Base-by-base conservation (phyloP, 2,888 invertebrate species). In the Osmoderma eremita region DNA sequence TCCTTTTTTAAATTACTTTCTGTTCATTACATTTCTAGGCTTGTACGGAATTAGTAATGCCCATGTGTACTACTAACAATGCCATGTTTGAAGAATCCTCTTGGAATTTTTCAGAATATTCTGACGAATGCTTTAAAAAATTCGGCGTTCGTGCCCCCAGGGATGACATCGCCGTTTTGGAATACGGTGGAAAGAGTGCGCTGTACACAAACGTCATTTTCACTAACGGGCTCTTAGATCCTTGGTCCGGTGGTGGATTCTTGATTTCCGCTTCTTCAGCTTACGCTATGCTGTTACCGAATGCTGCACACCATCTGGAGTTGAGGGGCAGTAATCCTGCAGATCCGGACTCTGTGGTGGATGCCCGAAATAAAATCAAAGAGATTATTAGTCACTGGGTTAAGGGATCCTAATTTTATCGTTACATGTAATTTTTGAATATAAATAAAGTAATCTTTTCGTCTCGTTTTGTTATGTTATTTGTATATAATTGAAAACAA, bases 21-120 rank as follows among this genome's bases (percentile, higher is more conserved):
- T 24, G 5, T 24, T 24, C 3, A 24, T 4, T 24, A 24, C 3
- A 8, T 30, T 30, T 30, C 6, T 84, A 95, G 91, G 87, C 92
- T 0, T 98, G 98, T 78, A 95, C 96, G 20, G 98, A 99, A 83
- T 96, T 98, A 93, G 91, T 97, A 68, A 96, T 97, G 94, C 98
- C 98, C 0, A 90, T 93, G 85, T 98, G 98, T 81, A 49, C 49
- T 2, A 76, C 75, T 30, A 81, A 84, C 1, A 84, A 86, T 8
- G 95, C 94, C 77, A 95, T 98, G 92, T 97, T 96, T 79, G 92
- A 92, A 76, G 86, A 88, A 0, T 70, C 77, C 0, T 77, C 85
- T 0, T 98, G 96, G 96, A 86, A 94, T 82, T 86, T 90, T 62
- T 86, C 87, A 0, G 74, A 82, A 18, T 92, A 84, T 77, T 82